A percentile compares a stretch with the other conserved stretches of the same genome.
Conservation (phyloP, 2,797 vertebrate genomes). For the Sebastes itinus region DNA sequence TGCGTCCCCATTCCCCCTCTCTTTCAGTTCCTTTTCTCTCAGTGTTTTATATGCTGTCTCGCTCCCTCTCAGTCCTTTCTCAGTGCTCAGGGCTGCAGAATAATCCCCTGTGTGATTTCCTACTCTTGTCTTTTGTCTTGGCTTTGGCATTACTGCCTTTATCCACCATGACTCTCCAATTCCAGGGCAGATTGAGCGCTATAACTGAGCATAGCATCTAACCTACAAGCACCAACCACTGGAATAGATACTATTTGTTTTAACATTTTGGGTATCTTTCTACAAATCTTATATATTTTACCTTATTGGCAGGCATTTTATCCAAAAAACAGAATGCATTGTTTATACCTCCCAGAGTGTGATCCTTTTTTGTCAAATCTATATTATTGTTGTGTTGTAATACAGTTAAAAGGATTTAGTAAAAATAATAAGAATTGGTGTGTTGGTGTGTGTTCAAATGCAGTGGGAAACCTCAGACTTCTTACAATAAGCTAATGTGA, state of each 20-base stretch:
- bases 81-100: slow-evolving; percentile 53
- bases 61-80: slow-evolving; percentile 28
- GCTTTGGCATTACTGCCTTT: slow-evolving; percentile 35
- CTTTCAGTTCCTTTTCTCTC: not conserved
- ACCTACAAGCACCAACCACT: not conserved
- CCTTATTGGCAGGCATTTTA: not conserved
- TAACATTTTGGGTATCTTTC: not conserved
- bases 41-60: slow-evolving; percentile 22
- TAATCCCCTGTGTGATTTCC: slow-evolving; percentile 64
- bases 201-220: not conserved
- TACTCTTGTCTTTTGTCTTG: slow-evolving; percentile 48
- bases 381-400: not conserved
- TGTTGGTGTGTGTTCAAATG: not conserved
- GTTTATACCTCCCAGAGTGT: not conserved
- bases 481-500: not conserved
- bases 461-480: not conserved
- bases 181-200: slow-evolving; percentile 1
- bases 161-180: slow-evolving; percentile 28
- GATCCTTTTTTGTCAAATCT: not conserved
- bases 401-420: too few relatives aligned
- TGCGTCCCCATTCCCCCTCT: not conserved
- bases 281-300: not conserved
- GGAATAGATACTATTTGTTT: not conserved
- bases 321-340: not conserved
- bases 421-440: not conserved